Percentiles rank a stretch among this genome's conserved stretches.
phyloP scores from a whole-genome alignment of 2,888 invertebrate species.

The Galerucella pusilla region DNA sequence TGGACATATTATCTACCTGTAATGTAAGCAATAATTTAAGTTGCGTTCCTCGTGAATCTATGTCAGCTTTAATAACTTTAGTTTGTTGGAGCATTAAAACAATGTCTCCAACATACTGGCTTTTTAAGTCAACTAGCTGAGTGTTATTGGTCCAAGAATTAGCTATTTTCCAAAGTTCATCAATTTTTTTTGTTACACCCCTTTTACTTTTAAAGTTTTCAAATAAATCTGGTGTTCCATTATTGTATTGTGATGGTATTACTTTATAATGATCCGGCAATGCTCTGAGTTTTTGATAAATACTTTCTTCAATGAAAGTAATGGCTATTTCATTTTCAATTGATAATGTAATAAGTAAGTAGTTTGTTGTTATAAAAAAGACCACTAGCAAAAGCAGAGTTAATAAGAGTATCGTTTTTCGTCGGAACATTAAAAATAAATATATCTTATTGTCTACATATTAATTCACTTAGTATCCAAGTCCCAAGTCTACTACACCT shows the following conservation, averaged over 20 bases:
- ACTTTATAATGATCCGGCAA: slow-evolving; percentile 47
- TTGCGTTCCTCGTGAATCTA: slow-evolving; percentile 89
- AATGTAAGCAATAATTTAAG: slow-evolving; percentile 85
- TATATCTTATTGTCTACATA: background rate
- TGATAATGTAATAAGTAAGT: slow-evolving; percentile 53
- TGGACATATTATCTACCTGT: slow-evolving; percentile 67
- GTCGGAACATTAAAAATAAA: slow-evolving; percentile 55
- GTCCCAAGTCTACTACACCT: no score
- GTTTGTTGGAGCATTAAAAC: slow-evolving; percentile 74
- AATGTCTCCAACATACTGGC: slow-evolving; percentile 71
- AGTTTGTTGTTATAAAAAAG: slow-evolving; percentile 55
- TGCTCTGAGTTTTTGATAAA: slow-evolving; percentile 49
- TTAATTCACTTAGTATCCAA: background rate
- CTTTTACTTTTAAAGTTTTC: slow-evolving; percentile 41
- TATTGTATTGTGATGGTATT: slow-evolving; percentile 40
- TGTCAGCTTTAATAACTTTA: slow-evolving; percentile 78
- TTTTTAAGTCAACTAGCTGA: slow-evolving; percentile 60
- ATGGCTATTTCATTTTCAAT: slow-evolving; percentile 54
- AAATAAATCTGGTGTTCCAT: slow-evolving; percentile 51
- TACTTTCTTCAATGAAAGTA: slow-evolving; percentile 48
- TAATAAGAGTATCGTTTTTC: slow-evolving; percentile 52
- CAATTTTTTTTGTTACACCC: slow-evolving; percentile 37
- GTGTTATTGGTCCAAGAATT: slow-evolving; percentile 62
- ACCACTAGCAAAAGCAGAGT: slow-evolving; percentile 49
- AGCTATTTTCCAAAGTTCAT: slow-evolving; percentile 59